phyloP scores from a whole-genome alignment of 2,888 invertebrate species.

The Siphlonurus alternatus region DNA sequence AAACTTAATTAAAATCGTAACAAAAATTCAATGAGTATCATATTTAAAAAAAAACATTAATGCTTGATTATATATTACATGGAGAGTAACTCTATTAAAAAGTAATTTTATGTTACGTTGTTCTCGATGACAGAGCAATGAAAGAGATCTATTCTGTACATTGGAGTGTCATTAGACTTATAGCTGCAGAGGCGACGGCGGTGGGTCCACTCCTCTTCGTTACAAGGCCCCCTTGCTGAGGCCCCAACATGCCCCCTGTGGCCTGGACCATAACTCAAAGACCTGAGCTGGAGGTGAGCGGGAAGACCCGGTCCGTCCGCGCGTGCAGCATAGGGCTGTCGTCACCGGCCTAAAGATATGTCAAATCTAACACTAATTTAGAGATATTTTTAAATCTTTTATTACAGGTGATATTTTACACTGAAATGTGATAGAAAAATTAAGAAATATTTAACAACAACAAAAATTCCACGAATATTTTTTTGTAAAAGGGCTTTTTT shows the following conservation, averaged over 20 bases:
- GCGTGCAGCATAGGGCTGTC: not conserved
- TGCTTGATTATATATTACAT: not conserved
- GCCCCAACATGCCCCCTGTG: not conserved
- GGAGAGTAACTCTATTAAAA: not conserved
- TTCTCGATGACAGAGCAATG: not conserved
- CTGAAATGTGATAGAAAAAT: not conserved
- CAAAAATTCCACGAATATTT: too few relatives aligned
- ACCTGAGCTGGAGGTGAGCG: too few relatives aligned
- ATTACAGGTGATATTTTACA: not conserved
- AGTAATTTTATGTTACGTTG: not conserved
- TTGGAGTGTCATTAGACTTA: not conserved
- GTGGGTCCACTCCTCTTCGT: not conserved
- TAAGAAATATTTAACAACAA: too few relatives aligned
- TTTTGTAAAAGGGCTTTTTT: not conserved
- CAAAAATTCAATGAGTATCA: too few relatives aligned
- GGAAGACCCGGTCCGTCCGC: too few relatives aligned
- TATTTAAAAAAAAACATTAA: not conserved
- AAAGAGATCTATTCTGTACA: not conserved
- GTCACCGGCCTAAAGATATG: not conserved
- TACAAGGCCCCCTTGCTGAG: not conserved
- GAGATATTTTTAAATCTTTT: too few relatives aligned
- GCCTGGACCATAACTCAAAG: not conserved
- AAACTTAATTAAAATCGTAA: too few relatives aligned
- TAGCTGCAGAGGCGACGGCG: not conserved
- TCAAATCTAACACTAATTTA: constrained; percentile 3